Conservation (phyloP, 1,140 invertebrate species). For the Zaprionus tsacasi region DNA sequence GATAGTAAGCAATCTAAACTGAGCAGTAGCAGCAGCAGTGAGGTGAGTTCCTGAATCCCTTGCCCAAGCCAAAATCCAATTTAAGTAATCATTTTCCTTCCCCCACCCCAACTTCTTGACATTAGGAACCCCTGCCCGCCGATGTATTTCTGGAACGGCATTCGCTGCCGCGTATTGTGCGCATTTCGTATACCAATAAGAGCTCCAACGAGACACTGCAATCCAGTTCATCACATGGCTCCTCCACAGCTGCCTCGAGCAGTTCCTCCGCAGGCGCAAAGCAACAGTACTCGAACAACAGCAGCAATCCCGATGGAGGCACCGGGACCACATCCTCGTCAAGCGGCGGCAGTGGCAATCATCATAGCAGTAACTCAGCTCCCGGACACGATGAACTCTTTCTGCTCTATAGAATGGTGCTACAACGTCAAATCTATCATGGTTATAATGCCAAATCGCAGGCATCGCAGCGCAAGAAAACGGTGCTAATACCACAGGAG, state of each 20-base stretch:
- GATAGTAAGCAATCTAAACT: slow-evolving; percentile 81
- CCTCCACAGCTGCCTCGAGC: slow-evolving; percentile 73
- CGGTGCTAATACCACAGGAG: slow-evolving; percentile 82
- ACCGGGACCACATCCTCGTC: slow-evolving; percentile 69
- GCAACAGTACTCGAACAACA: slow-evolving; percentile 24
- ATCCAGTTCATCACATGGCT: slow-evolving; percentile 81
- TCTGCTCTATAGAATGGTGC: slow-evolving; percentile 75
- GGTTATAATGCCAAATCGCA: slow-evolving; percentile 78
- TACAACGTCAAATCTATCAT: slow-evolving; percentile 79
- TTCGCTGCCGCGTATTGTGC: slow-evolving; percentile 86
- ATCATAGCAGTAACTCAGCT: slow-evolving; percentile 37
- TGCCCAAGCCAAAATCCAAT: not conserved
- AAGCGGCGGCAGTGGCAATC: slow-evolving; percentile 51
- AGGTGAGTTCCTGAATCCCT: slow-evolving; percentile 51
- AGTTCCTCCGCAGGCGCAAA: slow-evolving; percentile 65
- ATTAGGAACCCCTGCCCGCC: slow-evolving; percentile 72
- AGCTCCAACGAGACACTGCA: slow-evolving; percentile 79
- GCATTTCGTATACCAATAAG: slow-evolving; percentile 77
- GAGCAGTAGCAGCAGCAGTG: slow-evolving; percentile 72
- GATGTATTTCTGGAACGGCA: slow-evolving; percentile 86
- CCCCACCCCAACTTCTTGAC: not conserved
- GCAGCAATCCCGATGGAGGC: slow-evolving; percentile 30
- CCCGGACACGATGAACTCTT: slow-evolving; percentile 73
- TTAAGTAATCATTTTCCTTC: not conserved
- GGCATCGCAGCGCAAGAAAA: slow-evolving; percentile 76